Evolutionary conservation across 2,113 vertebrate genomes (phyloP), one percentile per base, ranked within the genome.

Genomic region (Pitta sordida): DNA sequence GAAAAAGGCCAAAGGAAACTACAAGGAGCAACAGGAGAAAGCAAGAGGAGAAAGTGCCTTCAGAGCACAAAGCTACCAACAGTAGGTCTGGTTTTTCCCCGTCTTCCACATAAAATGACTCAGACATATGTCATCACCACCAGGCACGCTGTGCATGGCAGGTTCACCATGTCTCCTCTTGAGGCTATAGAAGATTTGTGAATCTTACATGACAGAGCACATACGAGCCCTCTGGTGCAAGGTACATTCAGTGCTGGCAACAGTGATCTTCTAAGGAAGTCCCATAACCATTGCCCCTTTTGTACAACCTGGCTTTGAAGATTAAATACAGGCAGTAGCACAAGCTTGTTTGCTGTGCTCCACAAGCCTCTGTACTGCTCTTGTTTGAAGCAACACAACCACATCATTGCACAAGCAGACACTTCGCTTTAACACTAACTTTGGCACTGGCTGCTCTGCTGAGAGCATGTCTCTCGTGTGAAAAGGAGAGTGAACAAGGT

Each of bases 161-260:
- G 29, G 18, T 30, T 56, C 4, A 3, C 8, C 15, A 20, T 4
- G 16, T 63, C 52, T 74, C 2, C 34, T 81, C 51, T 19, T 41
- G 2, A 43, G 56, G 10, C 23, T 55, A 34, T 0, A 44, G 11
- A 81, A 58, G 26, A 63, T 51, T 64, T 79, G 52, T 1, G 0
- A 8, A 62, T 58, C n/a, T 62, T 43, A 27, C 8, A 43, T 14
- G 26, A 78, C 29, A 62, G 52, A 81, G 51, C 34, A 58, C n/a
- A 24, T 7, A n/a, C 0, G 0, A 84, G 64, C 19, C 34, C 41
- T 60, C n/a, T 39, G 39, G 30, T 22, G 3, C 36, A 18, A 59
- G 73, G 13, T 23, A 32, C 34, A 22, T 19, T 30, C 53, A 52
- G 78, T 30, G 34, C 1, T n/a, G 23, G 26, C 4, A 27, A 60